These are phyloP conservation scores for Lates calcarifer DNA, from an alignment of 2,113 vertebrate species.

Conservation along the genomic window DNA sequence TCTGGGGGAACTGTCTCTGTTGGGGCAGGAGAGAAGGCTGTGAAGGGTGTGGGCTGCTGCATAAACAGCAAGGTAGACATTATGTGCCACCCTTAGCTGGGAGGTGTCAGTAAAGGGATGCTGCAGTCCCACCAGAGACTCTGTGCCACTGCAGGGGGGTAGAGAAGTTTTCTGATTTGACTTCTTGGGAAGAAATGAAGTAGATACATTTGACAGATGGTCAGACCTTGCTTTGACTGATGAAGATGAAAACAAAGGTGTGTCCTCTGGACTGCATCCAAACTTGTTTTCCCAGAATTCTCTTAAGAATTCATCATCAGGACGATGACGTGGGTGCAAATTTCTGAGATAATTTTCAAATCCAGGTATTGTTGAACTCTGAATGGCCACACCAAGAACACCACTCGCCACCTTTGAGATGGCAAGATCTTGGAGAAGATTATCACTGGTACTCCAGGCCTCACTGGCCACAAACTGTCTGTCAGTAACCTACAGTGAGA, in stretches of 20 bases:
- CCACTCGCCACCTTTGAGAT: conserved; percentile 68
- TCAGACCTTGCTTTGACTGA: background rate
- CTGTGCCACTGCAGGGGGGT: conserved; percentile 72
- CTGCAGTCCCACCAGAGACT: conserved; percentile 69
- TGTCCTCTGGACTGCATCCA: conserved; percentile 55
- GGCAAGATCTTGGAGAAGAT: conserved; percentile 63
- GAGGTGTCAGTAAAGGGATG: conserved; percentile 75
- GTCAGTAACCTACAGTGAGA: conserved; percentile 68
- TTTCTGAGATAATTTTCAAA: conserved; percentile 71
- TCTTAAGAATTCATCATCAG: conserved; percentile 64
- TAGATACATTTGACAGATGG: background rate
- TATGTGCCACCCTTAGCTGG: conserved; percentile 75
- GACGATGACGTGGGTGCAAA: conserved; percentile 67
- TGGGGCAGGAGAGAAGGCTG: conserved; percentile 69
- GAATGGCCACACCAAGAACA: conserved; percentile 80
- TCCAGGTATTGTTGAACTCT: conserved; percentile 76
- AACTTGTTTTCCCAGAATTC: conserved; percentile 80
- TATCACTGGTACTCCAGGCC: conserved; percentile 80
- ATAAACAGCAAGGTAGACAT: conserved; percentile 81
- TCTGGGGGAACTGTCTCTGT: conserved; percentile 29
- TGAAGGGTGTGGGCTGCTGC: conserved; percentile 80
- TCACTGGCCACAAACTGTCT: conserved; percentile 83
- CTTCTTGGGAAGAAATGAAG: conserved; percentile 7
- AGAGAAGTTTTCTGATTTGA: conserved; percentile 14
- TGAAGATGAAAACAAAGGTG: background rate